These are phyloP conservation scores for Tyto alba DNA, from an alignment of 2,113 vertebrate genomes.

Conservation along the genomic window DNA sequence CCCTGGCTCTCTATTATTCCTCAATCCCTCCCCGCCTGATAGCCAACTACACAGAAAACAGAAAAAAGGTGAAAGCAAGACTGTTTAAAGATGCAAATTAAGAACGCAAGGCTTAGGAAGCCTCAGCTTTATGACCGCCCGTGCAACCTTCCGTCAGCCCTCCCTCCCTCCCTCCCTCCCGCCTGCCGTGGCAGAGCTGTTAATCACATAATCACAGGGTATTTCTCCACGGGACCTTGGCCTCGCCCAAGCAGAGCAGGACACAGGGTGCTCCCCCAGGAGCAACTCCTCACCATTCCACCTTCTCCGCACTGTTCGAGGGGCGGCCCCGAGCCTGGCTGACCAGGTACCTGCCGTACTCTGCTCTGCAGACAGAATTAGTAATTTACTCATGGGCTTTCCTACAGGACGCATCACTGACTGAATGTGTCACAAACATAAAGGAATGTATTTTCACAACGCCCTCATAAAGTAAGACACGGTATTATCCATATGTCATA, in stretches of 20 bases:
- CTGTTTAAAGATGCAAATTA: not conserved
- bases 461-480: not conserved
- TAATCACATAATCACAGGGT: constrained; percentile 12
- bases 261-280: not conserved
- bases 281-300: not conserved
- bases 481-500: not conserved
- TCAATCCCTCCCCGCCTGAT: not conserved
- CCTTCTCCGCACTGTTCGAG: not conserved
- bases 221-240: not conserved
- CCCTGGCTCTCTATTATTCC: not conserved
- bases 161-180: too few species aligned
- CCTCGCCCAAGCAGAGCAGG: constrained; percentile 18
- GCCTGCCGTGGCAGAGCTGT: not conserved
- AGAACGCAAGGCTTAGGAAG: not conserved
- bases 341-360: not conserved
- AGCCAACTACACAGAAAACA: not conserved
- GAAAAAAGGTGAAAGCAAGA: not conserved
- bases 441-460: constrained; percentile 27
- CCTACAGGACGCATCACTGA: not conserved
- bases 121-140: not conserved
- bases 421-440: constrained; percentile 14
- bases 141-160: not conserved
- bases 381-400: not conserved
- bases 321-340: constrained; percentile 2
- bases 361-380: not conserved